A percentile compares a stretch with the other conserved stretches of the same genome.
Evolutionary conservation across 1,140 invertebrate species (phyloP).

Genomic region (Acromyrmex heyeri): DNA sequence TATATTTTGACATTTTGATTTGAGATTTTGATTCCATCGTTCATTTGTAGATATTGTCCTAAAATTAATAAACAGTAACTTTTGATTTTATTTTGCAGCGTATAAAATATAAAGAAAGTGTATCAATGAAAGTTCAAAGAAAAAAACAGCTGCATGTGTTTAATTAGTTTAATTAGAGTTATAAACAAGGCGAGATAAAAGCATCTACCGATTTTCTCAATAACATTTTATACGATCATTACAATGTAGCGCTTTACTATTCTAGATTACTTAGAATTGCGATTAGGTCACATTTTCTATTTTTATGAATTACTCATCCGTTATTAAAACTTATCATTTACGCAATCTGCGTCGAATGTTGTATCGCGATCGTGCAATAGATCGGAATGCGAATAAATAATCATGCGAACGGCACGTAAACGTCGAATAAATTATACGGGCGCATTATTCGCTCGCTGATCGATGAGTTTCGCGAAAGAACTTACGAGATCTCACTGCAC

Average conservation of each 20-base stretch:
- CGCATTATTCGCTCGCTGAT: conserved; percentile 59
- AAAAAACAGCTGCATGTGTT: too few species aligned
- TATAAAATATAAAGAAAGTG: not conserved
- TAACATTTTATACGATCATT: not conserved
- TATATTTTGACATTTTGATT: conserved; percentile 5
- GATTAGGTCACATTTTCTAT: conserved; percentile 23
- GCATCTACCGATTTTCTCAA: not conserved
- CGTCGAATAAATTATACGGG: conserved; percentile 59
- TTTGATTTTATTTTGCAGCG: not conserved
- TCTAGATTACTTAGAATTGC: conserved; percentile 15
- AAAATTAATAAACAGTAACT: not conserved
- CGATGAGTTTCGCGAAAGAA: conserved; percentile 30
- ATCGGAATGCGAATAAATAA: conserved; percentile 73
- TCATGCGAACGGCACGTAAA: conserved; percentile 51
- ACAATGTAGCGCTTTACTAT: not conserved
- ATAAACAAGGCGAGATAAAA: not conserved
- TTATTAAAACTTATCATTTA: conserved; percentile 40
- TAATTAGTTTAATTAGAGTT: not conserved
- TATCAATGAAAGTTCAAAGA: not conserved
- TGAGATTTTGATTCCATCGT: not conserved
- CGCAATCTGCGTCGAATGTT: conserved; percentile 18
- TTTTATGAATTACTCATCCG: conserved; percentile 31
- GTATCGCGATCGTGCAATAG: conserved; percentile 28
- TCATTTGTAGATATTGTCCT: not conserved
- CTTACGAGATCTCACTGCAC: not conserved